A percentile compares a stretch with the other conserved stretches of the same genome.
Evolutionary conservation across 2,113 vertebrate genomes (phyloP).

Genomic region (Python bivittatus): DNA sequence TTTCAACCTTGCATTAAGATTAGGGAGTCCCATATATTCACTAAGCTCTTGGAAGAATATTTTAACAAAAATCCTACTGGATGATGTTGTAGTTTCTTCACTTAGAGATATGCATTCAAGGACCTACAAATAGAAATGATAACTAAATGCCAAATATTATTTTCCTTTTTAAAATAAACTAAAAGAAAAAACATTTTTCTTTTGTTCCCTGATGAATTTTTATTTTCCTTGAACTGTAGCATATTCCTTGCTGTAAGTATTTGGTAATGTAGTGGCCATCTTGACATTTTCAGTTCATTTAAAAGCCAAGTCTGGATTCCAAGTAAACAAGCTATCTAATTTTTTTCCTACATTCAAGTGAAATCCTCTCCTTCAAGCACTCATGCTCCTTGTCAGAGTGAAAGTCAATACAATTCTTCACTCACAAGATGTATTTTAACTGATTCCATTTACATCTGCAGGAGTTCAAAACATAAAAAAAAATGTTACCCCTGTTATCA

Average conservation of each 20-base stretch:
- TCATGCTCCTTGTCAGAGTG: background rate
- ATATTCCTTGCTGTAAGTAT: background rate
- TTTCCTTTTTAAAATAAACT: background rate
- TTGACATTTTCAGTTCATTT: background rate
- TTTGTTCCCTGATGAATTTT: background rate
- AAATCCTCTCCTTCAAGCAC: background rate
- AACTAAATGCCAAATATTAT: background rate
- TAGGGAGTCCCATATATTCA: conserved; percentile 98
- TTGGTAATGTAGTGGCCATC: background rate
- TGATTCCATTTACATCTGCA: background rate
- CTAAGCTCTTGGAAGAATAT: conserved; percentile 98
- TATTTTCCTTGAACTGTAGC: background rate
- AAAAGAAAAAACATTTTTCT: background rate
- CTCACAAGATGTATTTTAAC: background rate
- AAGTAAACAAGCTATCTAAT: background rate
- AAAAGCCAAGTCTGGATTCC: background rate
- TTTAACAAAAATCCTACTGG: conserved; percentile 98
- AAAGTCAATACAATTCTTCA: background rate
- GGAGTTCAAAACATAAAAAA: background rate
- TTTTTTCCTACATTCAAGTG: background rate
- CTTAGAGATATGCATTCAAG: conserved; percentile 93
- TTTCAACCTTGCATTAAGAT: conserved; percentile 93
- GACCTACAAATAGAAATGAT: conserved; percentile 77
- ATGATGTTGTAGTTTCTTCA: conserved; percentile 97
- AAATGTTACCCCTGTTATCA: background rate